phyloP scores from a whole-genome alignment of 2,797 vertebrate species.

The Platyrinchus mystaceus region DNA sequence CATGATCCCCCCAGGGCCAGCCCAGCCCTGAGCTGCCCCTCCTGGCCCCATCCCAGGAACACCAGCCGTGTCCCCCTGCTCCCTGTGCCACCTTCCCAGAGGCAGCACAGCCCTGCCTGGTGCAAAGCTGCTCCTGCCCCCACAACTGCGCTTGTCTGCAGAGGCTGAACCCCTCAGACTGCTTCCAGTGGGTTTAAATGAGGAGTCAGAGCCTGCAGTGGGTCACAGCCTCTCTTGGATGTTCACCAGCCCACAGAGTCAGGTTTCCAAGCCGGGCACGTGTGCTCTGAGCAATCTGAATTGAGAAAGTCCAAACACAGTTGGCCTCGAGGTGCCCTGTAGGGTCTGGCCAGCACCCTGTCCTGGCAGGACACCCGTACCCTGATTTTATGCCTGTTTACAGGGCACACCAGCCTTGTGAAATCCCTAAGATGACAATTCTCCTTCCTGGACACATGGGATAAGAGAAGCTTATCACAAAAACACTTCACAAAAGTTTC shows the following conservation, averaged over 20 bases:
- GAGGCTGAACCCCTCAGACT: not conserved
- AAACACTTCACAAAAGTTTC: not conserved
- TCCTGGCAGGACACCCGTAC: not conserved
- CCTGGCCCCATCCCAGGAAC: not conserved
- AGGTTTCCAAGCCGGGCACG: not conserved
- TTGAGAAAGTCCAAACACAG: not conserved
- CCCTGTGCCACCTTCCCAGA: not conserved
- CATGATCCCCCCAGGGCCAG: not conserved
- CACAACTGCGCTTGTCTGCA: fast-evolving
- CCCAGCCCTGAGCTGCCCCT: not conserved
- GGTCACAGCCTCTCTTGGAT: not conserved
- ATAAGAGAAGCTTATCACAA: not conserved
- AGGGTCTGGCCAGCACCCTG: not conserved
- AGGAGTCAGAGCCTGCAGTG: not conserved
- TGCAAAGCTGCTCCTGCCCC: not conserved
- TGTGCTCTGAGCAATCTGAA: not conserved
- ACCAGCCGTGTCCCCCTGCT: not conserved
- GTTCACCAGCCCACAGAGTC: not conserved
- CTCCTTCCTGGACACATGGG: not conserved
- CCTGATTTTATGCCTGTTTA: not conserved
- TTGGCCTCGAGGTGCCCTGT: fast-evolving
- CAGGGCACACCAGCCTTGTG: not conserved
- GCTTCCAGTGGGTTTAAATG: not conserved
- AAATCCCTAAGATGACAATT: not conserved
- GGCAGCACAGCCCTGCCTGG: not conserved